Conservation (phyloP, 2,888 invertebrate species). For the Allygus modestus region DNA sequence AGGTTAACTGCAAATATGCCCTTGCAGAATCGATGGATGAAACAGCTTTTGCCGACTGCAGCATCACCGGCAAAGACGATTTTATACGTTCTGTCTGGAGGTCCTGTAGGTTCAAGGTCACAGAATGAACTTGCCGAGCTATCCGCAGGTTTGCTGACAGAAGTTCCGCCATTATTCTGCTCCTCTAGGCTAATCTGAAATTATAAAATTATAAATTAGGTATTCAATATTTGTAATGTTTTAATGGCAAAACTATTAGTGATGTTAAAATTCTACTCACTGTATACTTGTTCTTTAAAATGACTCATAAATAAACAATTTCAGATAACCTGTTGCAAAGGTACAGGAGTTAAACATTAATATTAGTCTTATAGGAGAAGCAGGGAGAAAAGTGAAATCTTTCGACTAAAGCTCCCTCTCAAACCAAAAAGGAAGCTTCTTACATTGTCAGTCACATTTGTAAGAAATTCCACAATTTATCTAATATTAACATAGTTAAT, state of each 20-base stretch:
- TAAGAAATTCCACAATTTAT: too few relatives aligned
- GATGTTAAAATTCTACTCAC: too few relatives aligned
- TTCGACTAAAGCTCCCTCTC: too few relatives aligned
- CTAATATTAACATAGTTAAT: too few relatives aligned
- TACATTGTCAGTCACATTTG: too few relatives aligned
- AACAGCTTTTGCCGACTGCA: constrained; percentile 80
- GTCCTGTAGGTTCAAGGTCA: constrained; percentile 70
- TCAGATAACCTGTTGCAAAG: too few relatives aligned
- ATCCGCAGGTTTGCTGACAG: background rate
- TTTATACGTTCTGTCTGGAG: constrained; percentile 79
- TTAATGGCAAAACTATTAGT: background rate
- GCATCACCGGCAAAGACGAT: constrained; percentile 81
- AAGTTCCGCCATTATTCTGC: background rate
- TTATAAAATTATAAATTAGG: background rate
- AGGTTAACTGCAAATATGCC: constrained; percentile 77
- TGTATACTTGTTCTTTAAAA: too few relatives aligned
- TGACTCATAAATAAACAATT: too few relatives aligned
- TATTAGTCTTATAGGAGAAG: too few relatives aligned
- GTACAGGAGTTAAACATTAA: too few relatives aligned
- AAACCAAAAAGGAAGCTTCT: too few relatives aligned
- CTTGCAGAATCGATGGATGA: constrained; percentile 79
- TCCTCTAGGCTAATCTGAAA: constrained; percentile 55
- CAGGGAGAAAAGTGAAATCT: too few relatives aligned
- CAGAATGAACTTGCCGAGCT: background rate
- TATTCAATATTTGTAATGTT: constrained; percentile 13